Percentiles rank a stretch among this genome's conserved stretches.
Conservation (phyloP, 2,113 vertebrate genomes). For the Mus musculus region DNA sequence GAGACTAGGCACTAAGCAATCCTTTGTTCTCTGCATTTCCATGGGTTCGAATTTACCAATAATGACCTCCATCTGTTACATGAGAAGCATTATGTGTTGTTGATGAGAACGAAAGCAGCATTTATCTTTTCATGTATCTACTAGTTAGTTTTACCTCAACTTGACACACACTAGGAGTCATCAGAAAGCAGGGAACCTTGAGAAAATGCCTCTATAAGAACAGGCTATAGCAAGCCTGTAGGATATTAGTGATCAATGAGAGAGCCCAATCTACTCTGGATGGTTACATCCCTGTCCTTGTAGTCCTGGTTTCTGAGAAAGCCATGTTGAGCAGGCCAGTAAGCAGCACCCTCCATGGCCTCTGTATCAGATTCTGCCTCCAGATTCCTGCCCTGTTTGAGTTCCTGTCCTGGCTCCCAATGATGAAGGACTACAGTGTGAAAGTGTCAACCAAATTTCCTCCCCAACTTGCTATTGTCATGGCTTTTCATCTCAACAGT, state of each 20-base stretch:
- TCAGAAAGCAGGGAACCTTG: background rate
- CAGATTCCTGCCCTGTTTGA: background rate
- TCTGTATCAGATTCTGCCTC: background rate
- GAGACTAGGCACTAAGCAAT: background rate
- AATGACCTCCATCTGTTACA: background rate
- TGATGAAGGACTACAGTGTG: background rate
- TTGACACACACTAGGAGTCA: background rate
- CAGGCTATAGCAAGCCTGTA: too few species aligned
- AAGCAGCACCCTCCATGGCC: background rate
- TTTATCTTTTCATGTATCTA: background rate
- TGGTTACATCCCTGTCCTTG: background rate
- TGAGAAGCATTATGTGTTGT: background rate
- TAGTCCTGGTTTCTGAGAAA: background rate
- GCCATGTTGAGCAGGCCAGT: background rate
- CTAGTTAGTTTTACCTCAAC: background rate
- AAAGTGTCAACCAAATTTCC: background rate
- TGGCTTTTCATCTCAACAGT: background rate
- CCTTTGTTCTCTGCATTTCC: background rate
- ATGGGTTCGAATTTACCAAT: background rate
- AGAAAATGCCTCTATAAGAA: background rate
- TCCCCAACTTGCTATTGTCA: background rate
- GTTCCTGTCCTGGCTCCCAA: background rate
- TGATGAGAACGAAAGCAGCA: background rate
- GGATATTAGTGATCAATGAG: rapidly evolving
- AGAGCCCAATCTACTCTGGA: background rate